These are phyloP conservation scores for Myripristis murdjan DNA, from an alignment of 2,797 vertebrate genomes.

Conservation along the genomic window DNA sequence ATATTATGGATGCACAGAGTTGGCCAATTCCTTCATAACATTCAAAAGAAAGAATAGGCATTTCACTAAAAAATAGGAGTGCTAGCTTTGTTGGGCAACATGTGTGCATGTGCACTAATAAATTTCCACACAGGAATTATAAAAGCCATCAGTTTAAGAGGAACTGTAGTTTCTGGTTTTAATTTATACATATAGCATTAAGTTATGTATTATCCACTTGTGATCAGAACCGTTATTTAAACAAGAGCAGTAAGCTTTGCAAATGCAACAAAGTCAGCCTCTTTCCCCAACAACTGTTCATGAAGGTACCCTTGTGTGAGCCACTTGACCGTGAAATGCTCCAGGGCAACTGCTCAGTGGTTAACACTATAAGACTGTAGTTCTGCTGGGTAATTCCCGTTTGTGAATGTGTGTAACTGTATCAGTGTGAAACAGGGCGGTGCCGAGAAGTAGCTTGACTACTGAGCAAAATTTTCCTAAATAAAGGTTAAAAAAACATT, in stretches of 20 bases:
- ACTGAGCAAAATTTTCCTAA: conserved; percentile 40
- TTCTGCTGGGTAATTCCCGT: conserved; percentile 25
- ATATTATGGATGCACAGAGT: neutral
- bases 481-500: conserved; percentile 33
- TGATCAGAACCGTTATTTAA: neutral
- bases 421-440: conserved; percentile 40
- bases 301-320: conserved; percentile 59
- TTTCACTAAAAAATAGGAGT: too few relatives aligned
- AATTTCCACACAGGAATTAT: too few relatives aligned
- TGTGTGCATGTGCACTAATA: too few relatives aligned
- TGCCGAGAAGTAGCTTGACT: conserved; percentile 47
- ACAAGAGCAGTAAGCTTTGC: neutral
- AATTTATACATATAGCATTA: too few relatives aligned
- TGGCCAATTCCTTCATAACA: too few relatives aligned
- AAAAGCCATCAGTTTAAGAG: too few relatives aligned
- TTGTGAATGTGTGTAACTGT: conserved; percentile 38
- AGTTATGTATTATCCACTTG: too few relatives aligned
- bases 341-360: conserved; percentile 27
- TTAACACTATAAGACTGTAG: conserved; percentile 18
- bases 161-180: too few relatives aligned
- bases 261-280: conserved; percentile 3
- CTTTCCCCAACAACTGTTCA: conserved; percentile 30
- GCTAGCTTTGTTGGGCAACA: too few relatives aligned
- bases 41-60: too few relatives aligned
- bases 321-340: conserved; percentile 1